Evolutionary conservation across 2,888 invertebrate genomes (phyloP).

Genomic region (Leistus spinibarbis): DNA sequence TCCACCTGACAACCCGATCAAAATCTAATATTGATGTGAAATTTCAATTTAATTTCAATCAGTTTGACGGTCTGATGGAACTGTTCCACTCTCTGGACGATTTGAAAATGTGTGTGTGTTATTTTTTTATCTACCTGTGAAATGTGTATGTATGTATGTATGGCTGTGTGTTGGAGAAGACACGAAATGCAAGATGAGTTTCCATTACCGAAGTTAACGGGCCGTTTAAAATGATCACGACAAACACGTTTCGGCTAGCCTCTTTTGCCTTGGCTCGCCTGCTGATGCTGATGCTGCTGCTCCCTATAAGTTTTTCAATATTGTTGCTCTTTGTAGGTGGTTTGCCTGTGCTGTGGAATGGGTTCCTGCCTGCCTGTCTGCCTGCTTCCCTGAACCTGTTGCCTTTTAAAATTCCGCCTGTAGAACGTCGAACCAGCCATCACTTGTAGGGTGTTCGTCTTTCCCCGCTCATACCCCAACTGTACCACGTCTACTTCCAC

Average conservation of each 20-base stretch:
- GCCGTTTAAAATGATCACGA: slow-evolving; percentile 32
- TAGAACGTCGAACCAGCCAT: neutral
- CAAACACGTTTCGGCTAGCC: neutral
- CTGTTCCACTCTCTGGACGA: no score
- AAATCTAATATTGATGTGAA: neutral
- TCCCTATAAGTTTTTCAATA: slow-evolving; percentile 29
- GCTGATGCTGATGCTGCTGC: no score
- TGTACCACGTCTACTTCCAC: neutral
- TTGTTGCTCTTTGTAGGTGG: slow-evolving; percentile 20
- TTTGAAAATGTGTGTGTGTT: no score
- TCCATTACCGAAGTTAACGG: slow-evolving; percentile 33
- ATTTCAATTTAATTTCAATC: neutral
- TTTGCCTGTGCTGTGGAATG: neutral
- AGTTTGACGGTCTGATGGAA: neutral
- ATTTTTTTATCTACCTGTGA: no score
- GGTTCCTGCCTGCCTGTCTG: slow-evolving; percentile 16
- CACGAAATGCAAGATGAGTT: slow-evolving; percentile 22
- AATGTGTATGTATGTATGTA: neutral
- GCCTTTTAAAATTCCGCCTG: slow-evolving; percentile 24
- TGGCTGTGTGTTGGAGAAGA: neutral
- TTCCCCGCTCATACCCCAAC: neutral
- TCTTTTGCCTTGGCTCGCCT: no score
- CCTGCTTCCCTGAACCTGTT: slow-evolving; percentile 14
- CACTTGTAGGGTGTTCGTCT: neutral
- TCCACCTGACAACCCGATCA: neutral